phyloP scores from a whole-genome alignment of 2,113 vertebrate species.

The Cepphus grylle region DNA sequence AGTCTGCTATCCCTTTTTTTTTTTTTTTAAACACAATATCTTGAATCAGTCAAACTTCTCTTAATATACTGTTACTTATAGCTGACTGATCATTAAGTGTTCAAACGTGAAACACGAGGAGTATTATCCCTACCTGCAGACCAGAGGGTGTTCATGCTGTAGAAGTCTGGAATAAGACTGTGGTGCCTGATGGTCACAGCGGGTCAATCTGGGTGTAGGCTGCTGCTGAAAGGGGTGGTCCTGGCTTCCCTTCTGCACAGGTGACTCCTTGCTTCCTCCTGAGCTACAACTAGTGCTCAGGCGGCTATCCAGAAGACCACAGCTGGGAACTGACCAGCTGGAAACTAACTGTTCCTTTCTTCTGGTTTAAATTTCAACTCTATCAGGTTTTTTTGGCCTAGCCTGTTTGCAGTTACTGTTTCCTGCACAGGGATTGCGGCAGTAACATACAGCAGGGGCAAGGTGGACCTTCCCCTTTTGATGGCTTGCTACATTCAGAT shows the following conservation, averaged over 20 bases:
- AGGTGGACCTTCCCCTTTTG: background rate
- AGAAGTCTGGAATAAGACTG: background rate
- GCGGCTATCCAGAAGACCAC: background rate
- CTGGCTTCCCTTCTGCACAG: background rate
- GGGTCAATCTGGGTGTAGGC: background rate
- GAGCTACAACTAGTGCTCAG: background rate
- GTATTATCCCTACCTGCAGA: background rate
- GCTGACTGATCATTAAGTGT: background rate
- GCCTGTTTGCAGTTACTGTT: background rate
- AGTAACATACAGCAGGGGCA: background rate
- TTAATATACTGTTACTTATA: background rate
- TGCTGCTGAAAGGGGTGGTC: background rate
- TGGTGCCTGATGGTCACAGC: accelerated
- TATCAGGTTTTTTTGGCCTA: background rate
- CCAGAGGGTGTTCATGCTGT: background rate
- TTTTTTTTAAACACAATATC: background rate
- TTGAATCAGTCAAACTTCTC: background rate
- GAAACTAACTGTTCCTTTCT: background rate
- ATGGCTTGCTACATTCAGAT: background rate
- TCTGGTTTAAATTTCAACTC: background rate
- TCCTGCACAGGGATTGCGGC: background rate
- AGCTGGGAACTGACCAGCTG: background rate
- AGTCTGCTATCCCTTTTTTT: background rate
- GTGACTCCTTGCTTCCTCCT: background rate
- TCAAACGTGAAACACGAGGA: background rate